Evolutionary conservation across 2,888 invertebrate species (phyloP).

Genomic region (Eupithecia subfuscata): DNA sequence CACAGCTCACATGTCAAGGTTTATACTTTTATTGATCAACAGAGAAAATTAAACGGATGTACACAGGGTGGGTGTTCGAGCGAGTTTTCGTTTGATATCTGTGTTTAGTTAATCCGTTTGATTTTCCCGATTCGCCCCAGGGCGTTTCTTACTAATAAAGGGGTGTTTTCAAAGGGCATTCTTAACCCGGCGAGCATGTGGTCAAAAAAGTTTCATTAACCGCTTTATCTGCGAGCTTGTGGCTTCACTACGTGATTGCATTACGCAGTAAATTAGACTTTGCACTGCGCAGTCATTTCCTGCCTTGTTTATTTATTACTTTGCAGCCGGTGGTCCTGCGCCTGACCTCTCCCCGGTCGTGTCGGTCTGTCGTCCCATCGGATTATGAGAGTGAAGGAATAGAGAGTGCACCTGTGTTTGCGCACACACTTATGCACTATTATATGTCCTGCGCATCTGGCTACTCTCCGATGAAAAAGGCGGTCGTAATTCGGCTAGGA

Average conservation of each 20-base stretch:
- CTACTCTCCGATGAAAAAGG: too few species aligned
- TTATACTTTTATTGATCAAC: not conserved
- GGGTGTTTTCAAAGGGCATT: not conserved
- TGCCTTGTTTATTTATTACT: not conserved
- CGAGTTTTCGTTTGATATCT: not conserved
- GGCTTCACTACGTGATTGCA: not conserved
- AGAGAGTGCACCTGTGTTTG: too few species aligned
- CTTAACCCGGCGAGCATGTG: too few species aligned
- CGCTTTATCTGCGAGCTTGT: conserved; percentile 4
- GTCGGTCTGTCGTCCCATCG: too few species aligned
- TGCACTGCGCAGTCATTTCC: not conserved
- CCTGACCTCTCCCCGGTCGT: too few species aligned
- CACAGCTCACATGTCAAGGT: not conserved
- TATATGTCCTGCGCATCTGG: too few species aligned
- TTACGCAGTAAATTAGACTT: conserved; percentile 9
- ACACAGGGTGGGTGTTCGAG: not conserved
- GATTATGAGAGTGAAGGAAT: too few species aligned
- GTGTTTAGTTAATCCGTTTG: not conserved
- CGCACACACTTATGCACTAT: too few species aligned
- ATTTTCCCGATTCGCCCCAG: not conserved
- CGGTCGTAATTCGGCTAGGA: too few species aligned
- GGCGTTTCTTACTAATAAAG: conserved; percentile 1
- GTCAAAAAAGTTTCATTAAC: too few species aligned
- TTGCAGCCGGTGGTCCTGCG: too few species aligned
- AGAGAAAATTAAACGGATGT: not conserved